Percentiles rank a stretch among this genome's conserved stretches.
These are phyloP conservation scores for Galaxias olidus DNA, from an alignment of 2,797 vertebrate genomes.

Conservation along the genomic window DNA sequence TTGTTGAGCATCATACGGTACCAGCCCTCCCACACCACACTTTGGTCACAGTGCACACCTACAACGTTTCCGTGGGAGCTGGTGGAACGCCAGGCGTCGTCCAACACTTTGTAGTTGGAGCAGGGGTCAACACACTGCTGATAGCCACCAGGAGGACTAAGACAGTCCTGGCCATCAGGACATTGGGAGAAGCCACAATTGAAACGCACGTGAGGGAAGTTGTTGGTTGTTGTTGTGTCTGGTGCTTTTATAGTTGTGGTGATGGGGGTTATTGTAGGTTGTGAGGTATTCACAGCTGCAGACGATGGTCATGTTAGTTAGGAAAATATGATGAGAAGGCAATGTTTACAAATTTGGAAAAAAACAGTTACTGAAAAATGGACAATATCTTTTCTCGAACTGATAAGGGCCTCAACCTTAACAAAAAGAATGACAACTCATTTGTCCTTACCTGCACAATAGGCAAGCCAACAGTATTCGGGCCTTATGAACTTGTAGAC, in stretches of 20 bases:
- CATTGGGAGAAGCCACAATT: slow-evolving; percentile 41
- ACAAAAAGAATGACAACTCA: too few relatives aligned
- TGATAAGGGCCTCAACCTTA: too few relatives aligned
- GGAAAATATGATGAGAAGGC: too few relatives aligned
- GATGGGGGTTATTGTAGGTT: too few relatives aligned
- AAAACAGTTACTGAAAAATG: too few relatives aligned
- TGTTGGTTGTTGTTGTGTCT: neutral
- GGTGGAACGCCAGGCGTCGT: slow-evolving; percentile 57
- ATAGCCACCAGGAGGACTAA: neutral
- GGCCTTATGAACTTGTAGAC: too few relatives aligned
- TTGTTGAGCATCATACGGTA: slow-evolving; percentile 54
- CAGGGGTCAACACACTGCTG: slow-evolving; percentile 59
- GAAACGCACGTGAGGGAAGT: slow-evolving; percentile 12
- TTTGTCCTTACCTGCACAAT: too few relatives aligned
- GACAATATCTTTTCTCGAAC: neutral
- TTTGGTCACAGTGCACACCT: slow-evolving; percentile 2
- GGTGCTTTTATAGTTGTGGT: too few relatives aligned
- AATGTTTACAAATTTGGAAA: too few relatives aligned
- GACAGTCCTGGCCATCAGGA: slow-evolving; percentile 53
- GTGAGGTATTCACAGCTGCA: too few relatives aligned
- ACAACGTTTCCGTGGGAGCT: neutral
- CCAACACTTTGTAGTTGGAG: slow-evolving; percentile 39
- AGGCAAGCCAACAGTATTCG: too few relatives aligned
- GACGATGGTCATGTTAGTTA: too few relatives aligned
- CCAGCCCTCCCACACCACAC: slow-evolving; percentile 57